Evolutionary conservation across 2,797 vertebrate genomes (phyloP), one percentile per base, ranked within the genome.

Genomic region (Ptychadena robeensis): DNA sequence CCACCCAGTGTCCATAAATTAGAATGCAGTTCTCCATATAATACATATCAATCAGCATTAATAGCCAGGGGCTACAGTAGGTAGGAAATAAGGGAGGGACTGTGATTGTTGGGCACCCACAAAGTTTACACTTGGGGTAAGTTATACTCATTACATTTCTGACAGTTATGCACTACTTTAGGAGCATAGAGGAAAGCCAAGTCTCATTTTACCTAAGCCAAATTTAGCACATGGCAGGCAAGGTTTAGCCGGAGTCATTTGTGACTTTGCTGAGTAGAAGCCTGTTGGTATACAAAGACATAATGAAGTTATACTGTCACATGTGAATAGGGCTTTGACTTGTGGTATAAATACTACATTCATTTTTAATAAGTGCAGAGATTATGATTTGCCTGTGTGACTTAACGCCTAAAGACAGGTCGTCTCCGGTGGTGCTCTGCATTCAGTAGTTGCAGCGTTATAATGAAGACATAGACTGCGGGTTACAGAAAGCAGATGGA

Each of bases 401-500:
- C 44, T n/a, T 53, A 53, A 53, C 18, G 44, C 44, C 18, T 22
- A 53, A 53, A 22, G 44, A 53, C 44, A 53, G 44, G 44, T 53
- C 18, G 44, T 53, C 44, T 53, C 44, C 22, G 44, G 44, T 69
- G 28, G 34, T 53, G 18, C 18, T 8, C 44, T 2, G 30, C n/a
- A 40, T 30, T n/a, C 44, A n/a, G 18, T 53, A 5, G 44, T 22
- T 53, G 44, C 44, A 22, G 18, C 2, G 44, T 53, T 38, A 35
- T 64, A 28, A 57, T 75, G 18, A 75, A 34, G 44, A 32, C 64
- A 63, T 75, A n/a, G 30, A 75, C 32, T 18, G 44, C 28, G 31
- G 27, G 71, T 28, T 64, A n/a, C 59, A 40, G 57, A 25, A 75
- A 75, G 22, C 73, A 75, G 59, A 75, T 75, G 73, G 73, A 34